These are phyloP conservation scores for Grus americana DNA, from an alignment of 2,113 vertebrate species.

Conservation along the genomic window DNA sequence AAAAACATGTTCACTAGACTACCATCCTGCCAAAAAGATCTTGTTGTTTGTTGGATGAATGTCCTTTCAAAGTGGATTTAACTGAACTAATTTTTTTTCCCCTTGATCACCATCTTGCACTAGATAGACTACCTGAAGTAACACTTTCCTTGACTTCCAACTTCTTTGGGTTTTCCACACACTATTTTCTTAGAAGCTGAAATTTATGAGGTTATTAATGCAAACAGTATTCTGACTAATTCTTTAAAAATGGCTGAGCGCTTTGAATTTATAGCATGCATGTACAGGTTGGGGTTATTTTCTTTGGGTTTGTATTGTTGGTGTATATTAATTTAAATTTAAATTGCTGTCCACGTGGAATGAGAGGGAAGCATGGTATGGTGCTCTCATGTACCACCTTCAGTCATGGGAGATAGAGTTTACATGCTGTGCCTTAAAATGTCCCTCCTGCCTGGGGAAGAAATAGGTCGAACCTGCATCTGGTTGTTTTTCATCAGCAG, in stretches of 20 bases:
- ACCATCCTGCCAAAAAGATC: neutral
- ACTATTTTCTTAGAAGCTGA: neutral
- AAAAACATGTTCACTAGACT: neutral
- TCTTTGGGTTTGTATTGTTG: slow-evolving; percentile 12
- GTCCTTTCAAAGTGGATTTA: neutral
- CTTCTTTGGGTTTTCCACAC: neutral
- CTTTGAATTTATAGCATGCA: neutral
- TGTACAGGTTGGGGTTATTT: neutral
- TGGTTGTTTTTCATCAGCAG: slow-evolving; percentile 17
- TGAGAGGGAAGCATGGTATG: neutral
- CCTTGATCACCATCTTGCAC: neutral
- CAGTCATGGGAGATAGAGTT: neutral
- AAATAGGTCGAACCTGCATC: slow-evolving; percentile 26
- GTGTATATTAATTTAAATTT: slow-evolving; percentile 68
- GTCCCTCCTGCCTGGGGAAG: slow-evolving; percentile 9
- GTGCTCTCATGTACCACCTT: neutral
- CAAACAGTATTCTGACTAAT: neutral
- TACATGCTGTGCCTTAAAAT: slow-evolving; percentile 23
- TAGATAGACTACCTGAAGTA: neutral
- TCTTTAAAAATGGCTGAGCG: neutral
- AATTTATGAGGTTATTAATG: slow-evolving; percentile 40
- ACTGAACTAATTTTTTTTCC: neutral
- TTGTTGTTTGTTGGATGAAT: neutral
- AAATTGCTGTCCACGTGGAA: slow-evolving; percentile 61
- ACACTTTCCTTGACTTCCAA: neutral